Percentiles rank a stretch among this genome's conserved stretches.
phyloP scores from a whole-genome alignment of 35 echinoderm and acorn worm species.

The Apostichopus parvimensis region DNA sequence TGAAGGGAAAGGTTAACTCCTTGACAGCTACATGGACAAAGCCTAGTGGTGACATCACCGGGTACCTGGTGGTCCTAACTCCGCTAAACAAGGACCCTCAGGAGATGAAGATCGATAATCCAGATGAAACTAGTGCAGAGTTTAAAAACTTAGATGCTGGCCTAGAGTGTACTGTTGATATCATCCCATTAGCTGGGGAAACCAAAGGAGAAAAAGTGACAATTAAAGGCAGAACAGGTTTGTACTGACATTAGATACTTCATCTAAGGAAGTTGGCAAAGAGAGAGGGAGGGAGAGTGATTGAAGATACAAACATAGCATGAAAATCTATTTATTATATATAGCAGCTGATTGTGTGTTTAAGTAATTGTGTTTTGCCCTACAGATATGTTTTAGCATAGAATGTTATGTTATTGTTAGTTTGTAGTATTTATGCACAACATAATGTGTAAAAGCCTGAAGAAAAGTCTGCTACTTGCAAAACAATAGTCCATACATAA shows the following conservation, averaged over 20 bases:
- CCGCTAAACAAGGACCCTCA: slow-evolving; percentile 71
- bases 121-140: slow-evolving; percentile 61
- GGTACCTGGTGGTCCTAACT: slow-evolving; percentile 67
- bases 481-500: no score
- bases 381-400: no score
- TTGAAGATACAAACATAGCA: no score
- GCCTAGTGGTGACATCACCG: slow-evolving; percentile 75
- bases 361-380: no score
- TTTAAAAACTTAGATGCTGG: slow-evolving; percentile 68
- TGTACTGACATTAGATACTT: background rate
- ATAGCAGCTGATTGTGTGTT: no score
- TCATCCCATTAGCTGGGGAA: slow-evolving; percentile 64
- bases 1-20: slow-evolving; percentile 44
- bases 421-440: no score
- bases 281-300: no score
- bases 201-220: slow-evolving; percentile 76
- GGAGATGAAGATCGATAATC: slow-evolving; percentile 62
- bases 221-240: slow-evolving; percentile 77
- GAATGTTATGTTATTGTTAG: no score
- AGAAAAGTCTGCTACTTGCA: no score
- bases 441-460: no score
- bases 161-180: slow-evolving; percentile 72
- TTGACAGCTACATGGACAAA: slow-evolving; percentile 71
- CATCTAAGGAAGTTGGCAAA: no score
- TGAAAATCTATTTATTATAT: no score